Percentiles rank a stretch among this genome's conserved stretches.
Evolutionary conservation across 2,113 vertebrate genomes (phyloP).

Genomic region (Anser brachyrhynchus): DNA sequence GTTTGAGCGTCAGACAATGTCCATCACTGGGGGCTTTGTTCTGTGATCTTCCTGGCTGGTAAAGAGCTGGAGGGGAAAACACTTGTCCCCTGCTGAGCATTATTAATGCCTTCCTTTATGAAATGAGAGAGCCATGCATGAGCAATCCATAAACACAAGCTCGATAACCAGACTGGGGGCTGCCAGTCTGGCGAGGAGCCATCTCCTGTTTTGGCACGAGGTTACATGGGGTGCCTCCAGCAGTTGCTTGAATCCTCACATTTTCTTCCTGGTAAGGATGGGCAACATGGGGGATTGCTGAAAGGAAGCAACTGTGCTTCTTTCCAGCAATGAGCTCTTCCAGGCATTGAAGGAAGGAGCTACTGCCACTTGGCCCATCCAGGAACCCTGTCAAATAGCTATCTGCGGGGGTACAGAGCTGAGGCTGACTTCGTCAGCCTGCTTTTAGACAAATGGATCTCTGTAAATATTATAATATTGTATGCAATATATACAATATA

Average conservation of each 20-base stretch:
- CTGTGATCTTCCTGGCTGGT: conserved; percentile 31
- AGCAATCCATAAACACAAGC: conserved; percentile 4
- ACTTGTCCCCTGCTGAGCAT: neutral
- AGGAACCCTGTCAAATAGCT: neutral
- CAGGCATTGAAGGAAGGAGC: neutral
- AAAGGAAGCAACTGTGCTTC: neutral
- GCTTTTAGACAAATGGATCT: neutral
- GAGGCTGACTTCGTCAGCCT: neutral
- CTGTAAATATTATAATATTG: neutral
- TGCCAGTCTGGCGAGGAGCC: neutral
- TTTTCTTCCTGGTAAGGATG: neutral
- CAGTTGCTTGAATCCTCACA: neutral
- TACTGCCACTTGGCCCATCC: neutral
- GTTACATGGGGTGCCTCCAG: neutral
- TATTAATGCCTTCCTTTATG: conserved; percentile 57
- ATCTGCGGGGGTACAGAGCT: neutral
- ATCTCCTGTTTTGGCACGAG: neutral
- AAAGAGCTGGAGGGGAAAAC: neutral
- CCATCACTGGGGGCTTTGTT: neutral
- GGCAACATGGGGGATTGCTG: neutral
- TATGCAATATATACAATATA: neutral
- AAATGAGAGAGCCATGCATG: conserved; percentile 15
- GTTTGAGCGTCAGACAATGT: neutral
- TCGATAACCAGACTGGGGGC: neutral
- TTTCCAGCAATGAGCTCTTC: neutral